These are phyloP conservation scores for Murina feae DNA, from an alignment of 2,113 vertebrate genomes.

Conservation along the genomic window DNA sequence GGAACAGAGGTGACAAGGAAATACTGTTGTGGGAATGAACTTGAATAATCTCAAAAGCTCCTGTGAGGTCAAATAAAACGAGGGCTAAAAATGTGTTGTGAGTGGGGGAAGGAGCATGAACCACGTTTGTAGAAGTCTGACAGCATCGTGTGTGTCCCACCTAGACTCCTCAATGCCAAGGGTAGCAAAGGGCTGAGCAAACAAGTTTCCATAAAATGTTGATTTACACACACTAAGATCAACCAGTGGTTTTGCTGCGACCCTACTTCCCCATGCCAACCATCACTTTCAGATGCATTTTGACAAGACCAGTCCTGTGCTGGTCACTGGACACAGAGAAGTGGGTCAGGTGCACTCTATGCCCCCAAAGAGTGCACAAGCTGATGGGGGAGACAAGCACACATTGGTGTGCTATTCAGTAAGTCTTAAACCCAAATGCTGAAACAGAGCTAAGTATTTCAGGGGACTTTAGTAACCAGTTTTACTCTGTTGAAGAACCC, in stretches of 20 bases:
- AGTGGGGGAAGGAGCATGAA: background rate
- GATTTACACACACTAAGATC: background rate
- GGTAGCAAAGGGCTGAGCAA: background rate
- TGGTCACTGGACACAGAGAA: background rate
- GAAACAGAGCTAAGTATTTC: background rate
- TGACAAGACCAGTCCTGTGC: background rate
- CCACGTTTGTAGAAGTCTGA: background rate
- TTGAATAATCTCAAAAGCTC: background rate
- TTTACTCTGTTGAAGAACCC: too few relatives aligned
- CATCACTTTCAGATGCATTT: background rate
- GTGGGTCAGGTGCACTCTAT: background rate
- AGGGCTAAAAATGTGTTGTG: background rate
- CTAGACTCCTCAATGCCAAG: background rate
- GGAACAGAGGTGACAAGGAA: background rate
- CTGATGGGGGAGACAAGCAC: background rate
- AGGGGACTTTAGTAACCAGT: background rate
- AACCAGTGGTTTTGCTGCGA: background rate
- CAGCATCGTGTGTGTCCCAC: background rate
- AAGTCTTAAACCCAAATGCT: accelerated
- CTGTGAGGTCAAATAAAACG: background rate
- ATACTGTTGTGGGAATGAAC: background rate
- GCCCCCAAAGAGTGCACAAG: background rate
- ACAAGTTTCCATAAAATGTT: background rate
- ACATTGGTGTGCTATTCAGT: background rate
- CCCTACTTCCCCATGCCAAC: background rate